These are phyloP conservation scores for Ammodramus savannarum DNA, from an alignment of 2,113 vertebrate genomes.

Conservation along the genomic window DNA sequence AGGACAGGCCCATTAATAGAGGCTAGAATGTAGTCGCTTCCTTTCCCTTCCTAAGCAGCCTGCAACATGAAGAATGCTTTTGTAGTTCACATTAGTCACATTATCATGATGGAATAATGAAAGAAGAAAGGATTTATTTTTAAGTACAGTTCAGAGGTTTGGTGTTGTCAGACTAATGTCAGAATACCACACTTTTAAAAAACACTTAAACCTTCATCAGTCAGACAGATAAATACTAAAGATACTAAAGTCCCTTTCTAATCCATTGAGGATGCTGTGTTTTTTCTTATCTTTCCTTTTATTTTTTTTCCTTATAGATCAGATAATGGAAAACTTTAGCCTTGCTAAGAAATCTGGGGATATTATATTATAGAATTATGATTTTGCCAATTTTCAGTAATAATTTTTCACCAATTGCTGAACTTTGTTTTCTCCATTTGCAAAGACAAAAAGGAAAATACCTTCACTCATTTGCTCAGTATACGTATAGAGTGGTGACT, in stretches of 20 bases:
- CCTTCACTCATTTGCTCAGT: neutral
- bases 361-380: neutral
- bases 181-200: slow-evolving; percentile 62
- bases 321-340: slow-evolving; percentile 58
- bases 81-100: slow-evolving; percentile 38
- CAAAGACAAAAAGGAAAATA: neutral
- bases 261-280: slow-evolving; percentile 16
- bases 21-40: neutral
- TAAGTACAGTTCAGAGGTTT: slow-evolving; percentile 62
- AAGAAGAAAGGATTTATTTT: slow-evolving; percentile 44
- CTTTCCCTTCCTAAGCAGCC: neutral
- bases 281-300: slow-evolving; percentile 35
- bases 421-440: neutral
- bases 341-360: slow-evolving; percentile 49
- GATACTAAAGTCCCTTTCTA: slow-evolving; percentile 61
- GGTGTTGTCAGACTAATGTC: slow-evolving; percentile 61
- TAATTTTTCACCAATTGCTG: neutral
- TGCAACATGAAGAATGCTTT: slow-evolving; percentile 22
- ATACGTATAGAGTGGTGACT: neutral
- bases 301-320: neutral
- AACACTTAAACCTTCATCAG: slow-evolving; percentile 67
- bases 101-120: slow-evolving; percentile 61
- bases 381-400: neutral
- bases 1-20: neutral
- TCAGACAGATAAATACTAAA: slow-evolving; percentile 67